phyloP scores from a whole-genome alignment of 2,113 vertebrate genomes.

The Junco hyemalis region DNA sequence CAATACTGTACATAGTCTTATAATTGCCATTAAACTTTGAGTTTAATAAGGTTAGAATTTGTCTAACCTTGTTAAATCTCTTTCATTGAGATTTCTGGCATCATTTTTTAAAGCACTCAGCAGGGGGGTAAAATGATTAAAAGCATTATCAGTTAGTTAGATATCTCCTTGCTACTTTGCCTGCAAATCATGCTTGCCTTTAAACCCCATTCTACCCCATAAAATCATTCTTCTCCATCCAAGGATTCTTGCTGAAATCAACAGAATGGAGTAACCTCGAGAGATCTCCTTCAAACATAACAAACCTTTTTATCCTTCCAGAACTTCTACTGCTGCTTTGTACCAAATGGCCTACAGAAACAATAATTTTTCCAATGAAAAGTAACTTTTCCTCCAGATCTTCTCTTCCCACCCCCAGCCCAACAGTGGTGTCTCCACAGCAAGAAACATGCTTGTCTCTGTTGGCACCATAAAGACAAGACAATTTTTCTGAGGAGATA shows the following conservation, averaged over 20 bases:
- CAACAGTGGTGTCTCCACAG: background rate
- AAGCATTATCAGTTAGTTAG: background rate
- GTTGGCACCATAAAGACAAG: background rate
- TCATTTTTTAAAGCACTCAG: background rate
- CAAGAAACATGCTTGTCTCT: background rate
- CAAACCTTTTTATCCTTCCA: background rate
- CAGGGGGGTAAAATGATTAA: rapidly evolving
- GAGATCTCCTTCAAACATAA: background rate
- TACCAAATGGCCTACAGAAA: background rate
- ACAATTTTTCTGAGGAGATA: background rate
- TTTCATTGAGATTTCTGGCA: background rate
- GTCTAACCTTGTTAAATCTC: background rate
- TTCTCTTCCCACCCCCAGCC: background rate
- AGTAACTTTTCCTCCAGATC: background rate
- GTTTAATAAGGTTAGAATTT: background rate
- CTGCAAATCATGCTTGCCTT: background rate
- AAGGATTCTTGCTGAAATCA: background rate
- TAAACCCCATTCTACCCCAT: background rate
- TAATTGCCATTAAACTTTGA: background rate
- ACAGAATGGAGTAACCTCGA: background rate
- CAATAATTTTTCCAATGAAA: background rate
- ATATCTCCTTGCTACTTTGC: background rate
- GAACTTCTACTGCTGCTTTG: background rate
- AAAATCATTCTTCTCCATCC: background rate
- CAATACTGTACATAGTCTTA: background rate